Conservation (phyloP, 2,888 invertebrate genomes). For the Troides helena region DNA sequence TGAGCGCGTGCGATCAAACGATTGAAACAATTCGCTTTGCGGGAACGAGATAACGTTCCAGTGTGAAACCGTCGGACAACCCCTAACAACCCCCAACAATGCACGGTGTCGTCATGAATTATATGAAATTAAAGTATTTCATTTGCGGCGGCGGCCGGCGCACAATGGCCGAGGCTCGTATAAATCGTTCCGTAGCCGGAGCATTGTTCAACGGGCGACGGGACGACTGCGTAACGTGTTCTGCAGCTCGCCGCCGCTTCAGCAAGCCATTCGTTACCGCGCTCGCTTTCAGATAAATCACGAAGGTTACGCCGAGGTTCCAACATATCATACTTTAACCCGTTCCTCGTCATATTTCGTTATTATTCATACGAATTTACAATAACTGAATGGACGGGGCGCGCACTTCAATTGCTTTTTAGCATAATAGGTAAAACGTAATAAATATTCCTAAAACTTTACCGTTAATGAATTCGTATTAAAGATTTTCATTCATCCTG, state of each 20-base stretch:
- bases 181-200: conserved; percentile 26
- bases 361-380: too few relatives aligned
- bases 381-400: too few relatives aligned
- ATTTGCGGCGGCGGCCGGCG: conserved; percentile 30
- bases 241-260: conserved; percentile 2
- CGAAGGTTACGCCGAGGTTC: neutral
- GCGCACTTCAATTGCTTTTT: too few relatives aligned
- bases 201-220: conserved; percentile 23
- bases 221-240: conserved; percentile 17
- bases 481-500: too few relatives aligned
- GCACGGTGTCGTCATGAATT: conserved; percentile 35
- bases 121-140: conserved; percentile 40
- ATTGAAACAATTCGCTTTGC: neutral
- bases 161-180: conserved; percentile 29
- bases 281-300: conserved; percentile 1
- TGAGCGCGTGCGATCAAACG: neutral
- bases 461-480: too few relatives aligned
- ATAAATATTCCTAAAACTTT: too few relatives aligned
- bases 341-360: too few relatives aligned
- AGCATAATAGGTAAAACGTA: too few relatives aligned
- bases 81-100: conserved; percentile 22
- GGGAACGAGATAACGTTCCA: conserved; percentile 10
- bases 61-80: conserved; percentile 25
- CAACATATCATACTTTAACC: too few relatives aligned
- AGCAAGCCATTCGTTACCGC: conserved; percentile 5